These are phyloP conservation scores for Apamea monoglypha DNA, from an alignment of 2,888 invertebrate species.

Conservation along the genomic window DNA sequence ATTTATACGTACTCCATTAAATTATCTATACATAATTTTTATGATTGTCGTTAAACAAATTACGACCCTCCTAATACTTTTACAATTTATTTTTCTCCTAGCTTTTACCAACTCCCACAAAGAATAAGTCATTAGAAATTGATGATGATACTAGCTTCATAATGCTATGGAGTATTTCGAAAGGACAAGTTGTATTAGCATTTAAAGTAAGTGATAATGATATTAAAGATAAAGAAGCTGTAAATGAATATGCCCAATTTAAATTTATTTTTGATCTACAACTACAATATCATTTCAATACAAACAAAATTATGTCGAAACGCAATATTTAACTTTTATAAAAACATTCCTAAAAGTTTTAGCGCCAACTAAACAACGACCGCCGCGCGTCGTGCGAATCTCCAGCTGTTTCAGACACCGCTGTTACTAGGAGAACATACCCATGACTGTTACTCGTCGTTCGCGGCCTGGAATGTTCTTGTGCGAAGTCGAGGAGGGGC, in stretches of 20 bases:
- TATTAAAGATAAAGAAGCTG: neutral
- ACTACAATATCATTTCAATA: neutral
- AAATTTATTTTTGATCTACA: neutral
- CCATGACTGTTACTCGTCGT: slow-evolving; percentile 87
- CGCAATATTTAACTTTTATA: neutral
- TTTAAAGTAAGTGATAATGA: neutral
- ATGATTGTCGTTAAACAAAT: no score
- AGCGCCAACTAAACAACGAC: slow-evolving; percentile 33
- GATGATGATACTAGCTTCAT: neutral
- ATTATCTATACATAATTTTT: neutral
- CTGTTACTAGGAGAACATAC: slow-evolving; percentile 85
- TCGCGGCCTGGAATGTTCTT: slow-evolving; percentile 90
- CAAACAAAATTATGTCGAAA: slow-evolving; percentile 30
- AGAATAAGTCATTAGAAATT: neutral
- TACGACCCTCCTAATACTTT: neutral
- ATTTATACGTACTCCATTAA: neutral
- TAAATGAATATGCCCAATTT: neutral
- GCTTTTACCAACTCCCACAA: neutral
- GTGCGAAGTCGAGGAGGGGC: slow-evolving; percentile 85
- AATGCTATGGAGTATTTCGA: neutral
- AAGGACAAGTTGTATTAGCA: neutral
- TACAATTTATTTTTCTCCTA: neutral
- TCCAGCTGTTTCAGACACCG: slow-evolving; percentile 86
- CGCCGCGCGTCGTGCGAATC: slow-evolving; percentile 69
- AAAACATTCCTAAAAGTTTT: slow-evolving; percentile 19